Conservation (phyloP, 2,113 vertebrate genomes). For the Caloenas nicobarica region DNA sequence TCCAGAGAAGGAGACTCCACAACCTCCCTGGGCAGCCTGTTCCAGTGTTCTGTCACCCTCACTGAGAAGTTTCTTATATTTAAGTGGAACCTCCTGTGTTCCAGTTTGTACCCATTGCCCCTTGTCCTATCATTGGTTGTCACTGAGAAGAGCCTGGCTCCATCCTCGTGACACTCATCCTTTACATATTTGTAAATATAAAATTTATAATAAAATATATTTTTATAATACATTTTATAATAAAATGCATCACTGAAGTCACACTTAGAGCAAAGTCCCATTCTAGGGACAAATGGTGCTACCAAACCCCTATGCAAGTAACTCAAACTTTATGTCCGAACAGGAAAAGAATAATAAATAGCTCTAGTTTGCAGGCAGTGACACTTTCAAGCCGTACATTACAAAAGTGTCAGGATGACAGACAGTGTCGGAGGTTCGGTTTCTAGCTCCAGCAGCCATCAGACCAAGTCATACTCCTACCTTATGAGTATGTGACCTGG, state of each 20-base stretch:
- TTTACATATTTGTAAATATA: no score
- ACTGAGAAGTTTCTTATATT: no score
- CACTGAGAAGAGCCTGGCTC: no score
- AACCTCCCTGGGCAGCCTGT: no score
- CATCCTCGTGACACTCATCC: no score
- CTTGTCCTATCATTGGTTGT: no score
- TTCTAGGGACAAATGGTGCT: not conserved
- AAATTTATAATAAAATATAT: no score
- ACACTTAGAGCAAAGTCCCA: not conserved
- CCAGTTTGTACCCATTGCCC: no score
- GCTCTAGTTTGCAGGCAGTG: not conserved
- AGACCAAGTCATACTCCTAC: constrained; percentile 31
- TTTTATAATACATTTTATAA: no score
- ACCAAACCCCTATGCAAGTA: not conserved
- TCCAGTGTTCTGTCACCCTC: no score
- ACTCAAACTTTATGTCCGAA: not conserved
- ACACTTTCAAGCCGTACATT: not conserved
- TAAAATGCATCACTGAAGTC: not conserved
- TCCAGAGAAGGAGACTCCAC: no score
- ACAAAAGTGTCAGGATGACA: not conserved
- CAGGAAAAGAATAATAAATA: not conserved
- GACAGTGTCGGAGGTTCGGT: not conserved
- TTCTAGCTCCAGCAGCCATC: constrained; percentile 51
- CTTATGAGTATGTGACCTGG: constrained; percentile 50
- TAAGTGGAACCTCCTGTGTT: no score